These are phyloP conservation scores for Zaprionus vittiger DNA, from an alignment of 1,140 invertebrate genomes.

Conservation along the genomic window DNA sequence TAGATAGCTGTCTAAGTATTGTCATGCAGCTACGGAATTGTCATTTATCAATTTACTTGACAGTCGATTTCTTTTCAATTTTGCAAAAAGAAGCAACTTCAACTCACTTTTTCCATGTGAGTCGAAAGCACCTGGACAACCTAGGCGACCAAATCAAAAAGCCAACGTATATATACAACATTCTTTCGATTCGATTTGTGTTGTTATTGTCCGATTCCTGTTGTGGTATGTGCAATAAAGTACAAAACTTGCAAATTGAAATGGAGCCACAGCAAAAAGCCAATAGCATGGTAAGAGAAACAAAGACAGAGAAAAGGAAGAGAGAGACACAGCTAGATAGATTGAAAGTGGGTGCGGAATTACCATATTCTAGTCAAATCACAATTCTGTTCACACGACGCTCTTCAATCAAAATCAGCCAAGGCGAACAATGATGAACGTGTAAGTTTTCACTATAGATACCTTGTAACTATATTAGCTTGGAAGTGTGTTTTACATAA, in stretches of 20 bases:
- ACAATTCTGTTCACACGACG: conserved; percentile 60
- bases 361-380: conserved; percentile 82
- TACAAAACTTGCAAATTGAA: conserved; percentile 38
- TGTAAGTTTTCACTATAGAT: conserved; percentile 21
- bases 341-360: conserved; percentile 36
- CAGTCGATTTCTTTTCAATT: conserved; percentile 83
- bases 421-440: conserved; percentile 53
- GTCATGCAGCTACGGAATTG: conserved; percentile 66
- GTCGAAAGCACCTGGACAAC: conserved; percentile 14
- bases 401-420: conserved; percentile 73
- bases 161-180: conserved; percentile 20
- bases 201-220: conserved; percentile 22
- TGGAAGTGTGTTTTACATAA: too few species aligned
- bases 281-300: conserved; percentile 17
- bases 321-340: not conserved
- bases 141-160: conserved; percentile 38
- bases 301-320: conserved; percentile 9
- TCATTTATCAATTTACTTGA: conserved; percentile 84
- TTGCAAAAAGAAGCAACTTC: conserved; percentile 60
- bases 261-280: conserved; percentile 17
- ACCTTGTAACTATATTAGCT: not conserved
- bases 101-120: conserved; percentile 59
- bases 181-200: conserved; percentile 1
- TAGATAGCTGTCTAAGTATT: conserved; percentile 45
- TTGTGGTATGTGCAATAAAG: conserved; percentile 53